Evolutionary conservation across 2,888 invertebrate genomes (phyloP), one percentile per base, ranked within the genome.

Genomic region (Hyposoter dolosus): DNA sequence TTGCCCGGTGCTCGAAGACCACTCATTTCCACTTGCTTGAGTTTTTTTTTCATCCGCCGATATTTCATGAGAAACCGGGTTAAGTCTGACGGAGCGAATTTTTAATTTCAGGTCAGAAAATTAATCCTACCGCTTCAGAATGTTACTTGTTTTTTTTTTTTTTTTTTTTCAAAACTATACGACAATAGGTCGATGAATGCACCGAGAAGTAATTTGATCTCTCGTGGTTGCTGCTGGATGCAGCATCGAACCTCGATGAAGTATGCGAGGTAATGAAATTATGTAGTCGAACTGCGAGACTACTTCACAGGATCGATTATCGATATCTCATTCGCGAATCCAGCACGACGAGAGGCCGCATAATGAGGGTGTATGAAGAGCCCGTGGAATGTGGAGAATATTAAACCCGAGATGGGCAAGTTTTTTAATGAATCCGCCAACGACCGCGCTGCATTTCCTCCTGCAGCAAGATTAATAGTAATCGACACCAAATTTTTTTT

Each of bases 281-380:
- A 32, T 10, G 9, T 50, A 35, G 28, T n/a, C 17, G 50, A 32
- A 71, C 28, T 17, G 3, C 7, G 40, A 23, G 12, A 68, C 23
- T 23, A 35, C 80, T 71, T 60, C 15, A 32, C 35, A 63, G 72
- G 32, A 80, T 80, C 71, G 80, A 72, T 81, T 66, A 74, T 74
- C 81, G 81, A 74, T 81, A 81, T 81, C 72, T 81, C 81, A 74
- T 81, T 81, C 74, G 74, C 43, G 43, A 66, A 74, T 60, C 28
- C 15, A 35, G 15, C 72, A 45, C 60, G 47, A 32, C 2, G 68
- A 68, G 43, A 35, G 35, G 17, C 7, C 5, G 63, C 19, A 53
- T 53, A 53, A 53, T 53, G 53, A 53, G 53, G 4, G 53, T 19
- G 19, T 23, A 56, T 12, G 28, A 28, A 12, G 56, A 28, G 56